Evolutionary conservation across 2,113 vertebrate species (phyloP), one percentile per base, ranked within the genome.

Genomic region (Amblyornis subalaris): DNA sequence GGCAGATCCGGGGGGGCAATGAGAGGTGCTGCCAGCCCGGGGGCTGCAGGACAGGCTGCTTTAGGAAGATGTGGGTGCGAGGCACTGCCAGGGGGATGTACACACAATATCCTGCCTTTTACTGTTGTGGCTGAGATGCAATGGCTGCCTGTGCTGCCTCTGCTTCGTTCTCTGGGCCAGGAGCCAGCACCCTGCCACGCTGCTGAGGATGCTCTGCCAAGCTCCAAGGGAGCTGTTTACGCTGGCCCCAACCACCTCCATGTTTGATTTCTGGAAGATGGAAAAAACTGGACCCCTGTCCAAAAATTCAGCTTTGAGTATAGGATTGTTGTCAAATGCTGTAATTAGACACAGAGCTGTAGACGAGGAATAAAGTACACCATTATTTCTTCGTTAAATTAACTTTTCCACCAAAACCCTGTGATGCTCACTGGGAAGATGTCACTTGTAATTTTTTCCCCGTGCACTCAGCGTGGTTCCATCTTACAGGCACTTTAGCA

Each of bases 401-500:
- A 90, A 74, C 86, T 92, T 95, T 90, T 78, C 61, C 71, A 71
- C 62, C 77, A 65, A 54, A 84, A 42, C 51, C 36, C 57, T 80
- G 45, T 42, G 71, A 65, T 50, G n/a, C 71, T 89, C 24, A 22
- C 83, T 73, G 80, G 62, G 61, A 90, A 95, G 84, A 89, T 36
- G 24, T 95, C 91, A 77, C 80, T 89, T 79, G 47, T 36, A 38
- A 66, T 93, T 82, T 79, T 90, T 90, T 29, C 22, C 51, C 19
- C 0, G 0, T 85, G 90, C 73, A 74, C 88, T 94, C 96, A 93
- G 88, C 2, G 0, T 92, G 88, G 53, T 40, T 95, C 92, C 3
- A 0, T 95, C 74, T 93, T 79, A 78, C 84, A 85, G 93, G 81
- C 93, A 94, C 94, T 95, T 96, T 89, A 96, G 94, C 88, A 88